Evolutionary conservation across 92 coral and sea anemone species (phyloP), one percentile per base, ranked within the genome.

Genomic region (Actinernus sp.): DNA sequence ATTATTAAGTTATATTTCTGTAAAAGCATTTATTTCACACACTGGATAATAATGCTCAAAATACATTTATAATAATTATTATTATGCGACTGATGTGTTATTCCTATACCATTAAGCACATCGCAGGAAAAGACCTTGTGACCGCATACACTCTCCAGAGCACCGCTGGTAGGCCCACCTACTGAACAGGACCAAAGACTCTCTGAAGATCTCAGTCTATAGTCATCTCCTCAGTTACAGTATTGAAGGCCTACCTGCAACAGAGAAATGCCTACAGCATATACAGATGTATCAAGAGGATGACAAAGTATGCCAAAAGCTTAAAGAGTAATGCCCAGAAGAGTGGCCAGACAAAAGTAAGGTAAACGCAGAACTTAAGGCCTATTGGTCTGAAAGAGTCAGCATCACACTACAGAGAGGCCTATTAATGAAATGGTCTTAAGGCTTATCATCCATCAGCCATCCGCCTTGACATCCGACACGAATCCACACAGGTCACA

Each of bases 371-470:
- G 7, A 27, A 1, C 50, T 76, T 12, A 30, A 19, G 16, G 22
- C 55, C 5, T 61, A 17, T 34, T 78, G 63, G 63, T 32, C 85
- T 1, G 79, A 70, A n/a, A 54, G 73, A 39, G 66, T 43, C 1
- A 17, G 13, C 20, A 20, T 57, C 1, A 69, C 79, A 0, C 9
- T 41, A 14, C 79, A 79, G 26, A 79, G 63, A 13, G 86, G 73
- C 4, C 16, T 79, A 13, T 23, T 70, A 39, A 61, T 79, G 79
- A 82, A 82, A 58, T n/a, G n/a, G n/a, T n/a, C n/a, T n/a, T n/a
- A n/a, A n/a, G n/a, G n/a, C n/a, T n/a, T n/a, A n/a, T n/a, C n/a
- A n/a, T n/a, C 78, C 78, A 0, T 33, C 63, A 5, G 57, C 60
- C 2, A 58, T 65, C 38, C 33, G 68, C 20, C 33, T 58, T 32